Conservation (phyloP, 2,888 invertebrate species). For the Agriopis leucophaearia region DNA sequence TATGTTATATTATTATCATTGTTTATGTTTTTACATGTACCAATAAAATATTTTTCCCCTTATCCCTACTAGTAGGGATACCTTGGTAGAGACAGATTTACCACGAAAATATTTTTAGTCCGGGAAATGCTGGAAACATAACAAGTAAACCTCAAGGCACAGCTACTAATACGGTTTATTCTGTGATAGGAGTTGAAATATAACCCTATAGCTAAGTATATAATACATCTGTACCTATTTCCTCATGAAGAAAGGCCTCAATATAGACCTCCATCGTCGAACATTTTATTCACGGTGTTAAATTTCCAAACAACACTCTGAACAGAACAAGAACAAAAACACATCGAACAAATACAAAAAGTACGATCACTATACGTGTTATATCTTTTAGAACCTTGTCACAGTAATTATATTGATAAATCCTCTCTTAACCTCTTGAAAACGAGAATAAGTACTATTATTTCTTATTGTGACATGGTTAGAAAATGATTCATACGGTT, state of each 20-base stretch:
- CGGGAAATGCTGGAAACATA: too few relatives aligned
- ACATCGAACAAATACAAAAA: slow-evolving; percentile 42
- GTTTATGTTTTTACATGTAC: too few relatives aligned
- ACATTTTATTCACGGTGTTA: slow-evolving; percentile 66
- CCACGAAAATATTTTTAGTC: too few relatives aligned
- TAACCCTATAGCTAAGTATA: too few relatives aligned
- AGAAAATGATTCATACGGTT: not conserved
- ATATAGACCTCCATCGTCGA: slow-evolving; percentile 64
- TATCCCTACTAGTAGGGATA: too few relatives aligned
- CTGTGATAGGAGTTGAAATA: too few relatives aligned
- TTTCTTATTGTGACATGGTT: slow-evolving; percentile 16
- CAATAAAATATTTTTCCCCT: too few relatives aligned
- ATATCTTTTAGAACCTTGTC: slow-evolving; percentile 14
- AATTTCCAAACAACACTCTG: slow-evolving; percentile 62
- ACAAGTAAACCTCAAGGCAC: too few relatives aligned
- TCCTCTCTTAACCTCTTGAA: not conserved
- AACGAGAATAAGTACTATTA: not conserved
- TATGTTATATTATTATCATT: too few relatives aligned
- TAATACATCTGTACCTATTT: too few relatives aligned
- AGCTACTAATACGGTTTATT: too few relatives aligned
- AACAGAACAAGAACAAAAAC: slow-evolving; percentile 57
- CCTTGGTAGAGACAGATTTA: too few relatives aligned
- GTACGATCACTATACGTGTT: slow-evolving; percentile 25
- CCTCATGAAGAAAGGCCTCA: slow-evolving; percentile 18
- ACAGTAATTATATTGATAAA: not conserved